Conservation (phyloP, 92 coral and sea anemone species). For the Porites cylindrica region DNA sequence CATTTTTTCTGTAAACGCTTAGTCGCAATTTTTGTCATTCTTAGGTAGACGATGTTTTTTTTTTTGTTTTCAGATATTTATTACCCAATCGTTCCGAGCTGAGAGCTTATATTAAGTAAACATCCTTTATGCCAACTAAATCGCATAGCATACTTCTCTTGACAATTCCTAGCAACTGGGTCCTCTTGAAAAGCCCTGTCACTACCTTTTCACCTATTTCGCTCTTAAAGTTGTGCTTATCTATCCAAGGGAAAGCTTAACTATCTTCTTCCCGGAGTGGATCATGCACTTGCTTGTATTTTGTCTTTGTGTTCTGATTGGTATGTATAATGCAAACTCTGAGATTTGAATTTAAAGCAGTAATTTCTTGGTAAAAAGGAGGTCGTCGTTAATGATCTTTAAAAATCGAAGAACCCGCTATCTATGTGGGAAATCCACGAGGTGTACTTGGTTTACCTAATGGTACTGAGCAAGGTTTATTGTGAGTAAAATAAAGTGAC, state of each 20-base stretch:
- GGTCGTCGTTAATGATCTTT: too few relatives aligned
- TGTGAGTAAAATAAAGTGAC: not conserved
- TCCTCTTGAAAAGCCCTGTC: not conserved
- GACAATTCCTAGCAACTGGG: not conserved
- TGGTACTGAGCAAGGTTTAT: not conserved
- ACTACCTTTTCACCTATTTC: not conserved
- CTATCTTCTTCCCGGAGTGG: not conserved
- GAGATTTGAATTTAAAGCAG: too few relatives aligned
- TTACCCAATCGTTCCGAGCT: not conserved
- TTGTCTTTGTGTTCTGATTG: conserved; percentile 28
- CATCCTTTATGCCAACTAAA: not conserved
- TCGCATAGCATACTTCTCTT: not conserved
- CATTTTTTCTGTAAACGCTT: not conserved
- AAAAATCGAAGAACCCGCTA: too few relatives aligned
- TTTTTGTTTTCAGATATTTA: not conserved
- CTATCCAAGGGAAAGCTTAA: not conserved
- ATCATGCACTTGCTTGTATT: conserved; percentile 14
- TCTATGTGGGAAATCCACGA: too few relatives aligned
- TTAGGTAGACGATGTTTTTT: not conserved
- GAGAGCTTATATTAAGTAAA: conserved; percentile 23
- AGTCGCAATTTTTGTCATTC: not conserved
- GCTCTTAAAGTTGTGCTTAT: not conserved
- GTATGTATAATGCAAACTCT: conserved; percentile 18
- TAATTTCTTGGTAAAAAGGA: not conserved
- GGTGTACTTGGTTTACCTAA: not conserved